phyloP scores from a whole-genome alignment of 2,113 vertebrate genomes.

The Chitala chitala region DNA sequence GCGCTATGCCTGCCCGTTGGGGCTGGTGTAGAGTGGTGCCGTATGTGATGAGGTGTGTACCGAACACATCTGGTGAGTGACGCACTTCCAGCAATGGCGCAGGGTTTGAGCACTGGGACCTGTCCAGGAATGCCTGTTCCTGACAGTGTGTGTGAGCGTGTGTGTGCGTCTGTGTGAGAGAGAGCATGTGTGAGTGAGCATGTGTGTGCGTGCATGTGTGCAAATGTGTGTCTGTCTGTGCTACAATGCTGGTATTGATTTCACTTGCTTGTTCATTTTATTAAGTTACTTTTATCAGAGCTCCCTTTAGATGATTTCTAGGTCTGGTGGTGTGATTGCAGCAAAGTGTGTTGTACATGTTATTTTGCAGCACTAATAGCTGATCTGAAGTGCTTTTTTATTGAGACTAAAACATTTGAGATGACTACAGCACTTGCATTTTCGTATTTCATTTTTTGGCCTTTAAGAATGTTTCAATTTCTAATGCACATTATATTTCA shows the following conservation, averaged over 20 bases:
- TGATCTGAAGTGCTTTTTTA: background rate
- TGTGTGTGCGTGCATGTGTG: background rate
- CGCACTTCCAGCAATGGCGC: background rate
- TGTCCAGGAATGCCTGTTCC: constrained; percentile 4
- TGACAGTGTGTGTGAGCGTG: constrained; percentile 15
- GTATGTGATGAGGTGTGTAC: too few species aligned
- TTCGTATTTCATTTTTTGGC: too few species aligned
- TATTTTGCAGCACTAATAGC: background rate
- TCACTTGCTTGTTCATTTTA: background rate
- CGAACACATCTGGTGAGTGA: too few species aligned
- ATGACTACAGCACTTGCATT: background rate
- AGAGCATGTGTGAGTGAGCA: too few species aligned
- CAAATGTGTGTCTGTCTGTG: constrained; percentile 22
- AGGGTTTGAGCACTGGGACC: background rate
- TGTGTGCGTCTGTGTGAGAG: background rate
- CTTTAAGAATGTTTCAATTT: too few species aligned
- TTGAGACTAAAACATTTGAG: background rate
- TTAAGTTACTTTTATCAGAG: background rate
- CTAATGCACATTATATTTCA: too few species aligned
- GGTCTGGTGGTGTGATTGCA: background rate
- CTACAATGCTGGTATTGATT: background rate
- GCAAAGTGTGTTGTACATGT: background rate
- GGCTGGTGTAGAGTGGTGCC: too few species aligned
- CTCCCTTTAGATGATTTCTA: background rate
- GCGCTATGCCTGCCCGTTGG: constrained; percentile 18